These are phyloP conservation scores for Hartigia nigra DNA, from an alignment of 2,888 invertebrate species.

Conservation along the genomic window DNA sequence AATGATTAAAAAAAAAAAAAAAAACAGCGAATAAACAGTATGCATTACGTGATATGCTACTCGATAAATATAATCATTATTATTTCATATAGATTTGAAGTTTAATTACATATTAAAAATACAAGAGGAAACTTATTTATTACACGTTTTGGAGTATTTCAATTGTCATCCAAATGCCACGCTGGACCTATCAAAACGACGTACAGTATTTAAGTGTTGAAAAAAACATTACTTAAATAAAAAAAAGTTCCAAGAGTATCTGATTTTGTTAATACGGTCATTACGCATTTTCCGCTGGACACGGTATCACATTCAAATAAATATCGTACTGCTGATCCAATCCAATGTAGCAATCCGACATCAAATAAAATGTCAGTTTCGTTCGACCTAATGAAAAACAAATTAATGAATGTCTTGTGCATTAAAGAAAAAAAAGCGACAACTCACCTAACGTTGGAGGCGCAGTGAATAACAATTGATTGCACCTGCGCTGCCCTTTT, in stretches of 20 bases:
- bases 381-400: constrained; percentile 73
- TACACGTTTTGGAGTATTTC: neutral
- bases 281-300: neutral
- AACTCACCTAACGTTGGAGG: constrained; percentile 59
- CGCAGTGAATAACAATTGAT: constrained; percentile 73
- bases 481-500: constrained; percentile 66
- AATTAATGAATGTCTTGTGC: neutral
- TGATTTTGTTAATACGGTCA: neutral
- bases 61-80: constrained; percentile 6
- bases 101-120: neutral
- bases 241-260: neutral
- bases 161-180: neutral
- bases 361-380: constrained; percentile 82
- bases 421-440: neutral
- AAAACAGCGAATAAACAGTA: neutral
- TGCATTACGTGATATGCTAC: constrained; percentile 1
- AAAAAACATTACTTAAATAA: neutral
- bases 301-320: constrained; percentile 61
- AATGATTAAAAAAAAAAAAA: neutral
- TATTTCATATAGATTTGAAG: neutral
- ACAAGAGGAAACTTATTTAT: constrained; percentile 10
- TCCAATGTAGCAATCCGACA: constrained; percentile 94
- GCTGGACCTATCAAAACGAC: neutral
- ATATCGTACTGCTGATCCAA: constrained; percentile 89
- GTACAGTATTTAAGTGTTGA: neutral